Base-by-base conservation (phyloP, 64 coral and sea anemone species). In the Stichodactyla helianthus region DNA sequence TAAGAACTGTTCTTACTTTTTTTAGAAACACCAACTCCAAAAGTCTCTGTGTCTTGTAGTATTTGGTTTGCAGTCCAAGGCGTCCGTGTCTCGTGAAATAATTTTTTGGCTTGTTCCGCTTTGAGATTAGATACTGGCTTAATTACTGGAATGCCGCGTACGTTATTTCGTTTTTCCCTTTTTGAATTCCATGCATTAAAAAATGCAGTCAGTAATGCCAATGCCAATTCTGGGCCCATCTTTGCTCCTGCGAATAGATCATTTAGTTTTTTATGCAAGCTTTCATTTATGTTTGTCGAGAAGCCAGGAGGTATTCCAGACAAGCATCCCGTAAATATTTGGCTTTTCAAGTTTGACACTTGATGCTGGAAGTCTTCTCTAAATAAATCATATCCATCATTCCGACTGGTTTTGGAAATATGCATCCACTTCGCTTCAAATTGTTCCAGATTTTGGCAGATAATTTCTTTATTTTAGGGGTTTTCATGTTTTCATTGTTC, bases 271-370 rank as follows among this genome's bases (percentile, higher is more conserved):
- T 86, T 64, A 51, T 86, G 85, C 6, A 86, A 28, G 19, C 85
- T 51, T 86, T 86, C 85, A 70, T 86, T 86, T 2, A 86, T 74
- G 19, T 64, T 86, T 2, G 59, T 86, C 0, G 22, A 70, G 64
- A 67, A 86, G 17, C 85, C 61, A 6, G 64, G 6, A 10, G 85
- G 85, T 51, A 86, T 86, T 50, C 53, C 20, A 1, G 59, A 67
- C 14, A 86, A 51, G 31, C 85, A 86, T 8, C 61, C 85, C 10
- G 6, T 5, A 3, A 5, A 17, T 50, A 86, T 86, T 7, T 86
- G 85, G 17, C 19, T 27, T 70, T 71, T 65, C 6, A 86, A n/a
- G 31, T 68, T 70, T 71, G 17, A 6, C n/a, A 86, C 7, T 70
- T 44, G 5, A 6, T 68, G 52, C 8, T 65, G 23, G 22, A 70